Evolutionary conservation across 2,113 vertebrate genomes (phyloP).

Genomic region (Crotalus helleri): DNA sequence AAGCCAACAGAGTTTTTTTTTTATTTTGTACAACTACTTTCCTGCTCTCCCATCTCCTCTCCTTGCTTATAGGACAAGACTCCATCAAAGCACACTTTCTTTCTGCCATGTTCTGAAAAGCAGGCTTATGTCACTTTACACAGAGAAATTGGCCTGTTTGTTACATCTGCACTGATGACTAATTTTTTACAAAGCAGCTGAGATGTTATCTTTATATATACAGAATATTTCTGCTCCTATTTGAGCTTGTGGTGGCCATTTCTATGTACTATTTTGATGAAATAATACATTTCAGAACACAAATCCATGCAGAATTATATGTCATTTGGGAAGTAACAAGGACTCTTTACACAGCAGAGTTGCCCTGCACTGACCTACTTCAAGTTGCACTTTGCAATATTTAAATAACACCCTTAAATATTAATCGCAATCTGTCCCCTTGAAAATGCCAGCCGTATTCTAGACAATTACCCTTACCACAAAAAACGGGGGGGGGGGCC

Average conservation of each 20-base stretch:
- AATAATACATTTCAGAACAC: not conserved
- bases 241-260: not conserved
- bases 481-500: conserved; percentile 17
- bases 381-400: conserved; percentile 34
- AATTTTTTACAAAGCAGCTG: not conserved
- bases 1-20: too few species aligned
- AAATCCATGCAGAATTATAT: not conserved
- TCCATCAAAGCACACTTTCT: not conserved
- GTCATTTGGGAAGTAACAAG: not conserved
- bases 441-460: conserved; percentile 16
- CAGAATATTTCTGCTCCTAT: not conserved
- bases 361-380: not conserved
- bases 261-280: too few species aligned
- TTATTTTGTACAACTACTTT: not conserved
- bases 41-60: not conserved
- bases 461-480: not conserved
- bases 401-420: conserved; percentile 50
- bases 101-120: not conserved
- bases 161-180: not conserved
- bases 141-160: not conserved
- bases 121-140: not conserved
- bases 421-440: conserved; percentile 41
- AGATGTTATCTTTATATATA: not conserved
- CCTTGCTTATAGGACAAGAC: not conserved
- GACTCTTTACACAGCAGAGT: not conserved